Percentiles rank a stretch among this genome's conserved stretches.
These are phyloP conservation scores for Lophotis ruficrista DNA, from an alignment of 2,113 vertebrate species.

Conservation along the genomic window DNA sequence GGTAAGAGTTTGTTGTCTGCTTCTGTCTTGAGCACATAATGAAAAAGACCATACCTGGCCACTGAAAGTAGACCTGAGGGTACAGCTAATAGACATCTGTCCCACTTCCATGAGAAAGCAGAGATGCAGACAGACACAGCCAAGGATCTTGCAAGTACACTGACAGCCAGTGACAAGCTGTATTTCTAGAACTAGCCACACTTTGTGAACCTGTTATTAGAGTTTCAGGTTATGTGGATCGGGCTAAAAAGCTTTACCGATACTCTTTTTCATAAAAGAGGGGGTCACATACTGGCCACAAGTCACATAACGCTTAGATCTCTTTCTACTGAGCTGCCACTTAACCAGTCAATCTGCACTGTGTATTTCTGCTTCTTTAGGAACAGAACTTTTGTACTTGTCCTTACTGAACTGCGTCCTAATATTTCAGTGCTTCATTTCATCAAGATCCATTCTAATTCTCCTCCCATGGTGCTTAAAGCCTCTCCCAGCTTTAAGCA, in stretches of 20 bases:
- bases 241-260: background rate
- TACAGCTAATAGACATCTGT: background rate
- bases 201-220: background rate
- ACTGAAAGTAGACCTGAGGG: background rate
- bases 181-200: background rate
- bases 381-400: background rate
- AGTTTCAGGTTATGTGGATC: background rate
- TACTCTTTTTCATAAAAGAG: background rate
- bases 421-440: background rate
- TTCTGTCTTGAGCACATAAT: background rate
- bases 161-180: background rate
- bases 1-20: background rate
- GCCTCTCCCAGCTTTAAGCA: background rate
- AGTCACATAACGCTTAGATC: background rate
- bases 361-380: background rate
- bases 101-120: background rate
- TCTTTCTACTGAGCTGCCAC: background rate
- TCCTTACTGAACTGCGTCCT: background rate
- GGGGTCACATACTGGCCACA: background rate
- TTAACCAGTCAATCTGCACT: background rate
- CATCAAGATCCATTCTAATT: background rate
- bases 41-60: background rate
- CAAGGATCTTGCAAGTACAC: background rate
- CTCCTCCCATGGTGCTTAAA: background rate
- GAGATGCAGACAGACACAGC: background rate